Evolutionary conservation across 2,888 invertebrate species (phyloP).

Genomic region (Drosophila seclusa): DNA sequence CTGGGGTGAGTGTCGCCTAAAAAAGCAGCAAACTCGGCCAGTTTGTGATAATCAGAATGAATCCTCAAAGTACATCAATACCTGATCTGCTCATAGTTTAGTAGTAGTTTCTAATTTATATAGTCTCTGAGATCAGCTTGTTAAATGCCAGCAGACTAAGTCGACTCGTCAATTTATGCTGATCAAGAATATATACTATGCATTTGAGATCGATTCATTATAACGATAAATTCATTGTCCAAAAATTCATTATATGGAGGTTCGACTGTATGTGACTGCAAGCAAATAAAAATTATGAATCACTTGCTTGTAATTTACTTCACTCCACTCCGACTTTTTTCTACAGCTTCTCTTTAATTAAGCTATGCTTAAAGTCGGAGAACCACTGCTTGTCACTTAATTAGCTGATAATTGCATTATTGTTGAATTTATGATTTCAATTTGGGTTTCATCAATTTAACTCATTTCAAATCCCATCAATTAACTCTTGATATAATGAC

Average conservation of each 20-base stretch:
- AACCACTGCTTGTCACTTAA: neutral
- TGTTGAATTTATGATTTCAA: conserved; percentile 1
- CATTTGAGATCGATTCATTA: no score
- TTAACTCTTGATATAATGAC: neutral
- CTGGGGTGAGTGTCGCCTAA: conserved; percentile 88
- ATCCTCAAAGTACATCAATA: no score
- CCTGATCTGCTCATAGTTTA: neutral
- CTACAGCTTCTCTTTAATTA: neutral
- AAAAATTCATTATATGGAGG: neutral
- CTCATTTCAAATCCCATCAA: neutral
- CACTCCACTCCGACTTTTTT: no score
- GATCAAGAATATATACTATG: neutral
- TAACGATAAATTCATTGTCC: neutral
- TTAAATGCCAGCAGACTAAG: neutral
- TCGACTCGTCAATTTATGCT: neutral
- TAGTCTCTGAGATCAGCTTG: neutral
- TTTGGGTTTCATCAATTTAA: neutral
- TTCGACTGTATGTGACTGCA: neutral
- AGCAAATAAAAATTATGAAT: neutral
- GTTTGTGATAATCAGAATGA: no score
- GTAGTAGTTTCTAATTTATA: no score
- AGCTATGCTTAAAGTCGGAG: neutral
- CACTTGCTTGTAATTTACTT: neutral
- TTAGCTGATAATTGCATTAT: neutral
- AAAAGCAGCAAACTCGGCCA: neutral